These are phyloP conservation scores for Melanaphis sacchari DNA, from an alignment of 1,140 invertebrate species.

Conservation along the genomic window DNA sequence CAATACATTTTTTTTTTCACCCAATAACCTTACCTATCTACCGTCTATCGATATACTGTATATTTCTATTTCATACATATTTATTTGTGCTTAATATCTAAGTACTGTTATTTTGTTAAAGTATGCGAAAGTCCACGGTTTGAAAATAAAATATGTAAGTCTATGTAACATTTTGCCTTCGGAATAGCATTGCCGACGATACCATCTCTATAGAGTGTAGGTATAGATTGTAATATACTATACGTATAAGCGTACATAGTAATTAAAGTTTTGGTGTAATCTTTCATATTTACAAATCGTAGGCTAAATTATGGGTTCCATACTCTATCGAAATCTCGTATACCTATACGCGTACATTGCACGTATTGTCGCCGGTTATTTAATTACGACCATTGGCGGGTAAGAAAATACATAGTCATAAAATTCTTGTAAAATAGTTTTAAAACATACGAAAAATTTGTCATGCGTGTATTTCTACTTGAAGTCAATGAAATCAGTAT, in stretches of 20 bases:
- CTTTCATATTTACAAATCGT: neutral
- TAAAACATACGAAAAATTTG: neutral
- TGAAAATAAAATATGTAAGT: neutral
- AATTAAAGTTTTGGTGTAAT: neutral
- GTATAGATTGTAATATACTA: neutral
- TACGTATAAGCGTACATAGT: neutral
- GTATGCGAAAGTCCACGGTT: neutral
- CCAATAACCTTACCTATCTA: neutral
- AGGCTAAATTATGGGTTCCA: neutral
- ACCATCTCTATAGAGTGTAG: neutral
- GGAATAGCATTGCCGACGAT: neutral
- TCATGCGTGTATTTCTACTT: neutral
- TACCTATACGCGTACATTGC: neutral
- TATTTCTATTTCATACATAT: neutral
- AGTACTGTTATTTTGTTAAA: slow-evolving; percentile 10
- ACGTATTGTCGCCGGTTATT: neutral
- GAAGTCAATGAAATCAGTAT: neutral
- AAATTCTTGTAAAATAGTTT: neutral
- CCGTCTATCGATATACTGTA: neutral
- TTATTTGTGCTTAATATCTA: neutral
- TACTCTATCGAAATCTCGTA: neutral
- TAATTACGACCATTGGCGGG: neutral
- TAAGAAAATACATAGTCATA: neutral
- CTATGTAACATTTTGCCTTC: neutral
- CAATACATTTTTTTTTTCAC: neutral